A percentile compares a stretch with the other conserved stretches of the same genome.
Evolutionary conservation across 2,888 invertebrate genomes (phyloP).

Genomic region (Panzeria rudis): DNA sequence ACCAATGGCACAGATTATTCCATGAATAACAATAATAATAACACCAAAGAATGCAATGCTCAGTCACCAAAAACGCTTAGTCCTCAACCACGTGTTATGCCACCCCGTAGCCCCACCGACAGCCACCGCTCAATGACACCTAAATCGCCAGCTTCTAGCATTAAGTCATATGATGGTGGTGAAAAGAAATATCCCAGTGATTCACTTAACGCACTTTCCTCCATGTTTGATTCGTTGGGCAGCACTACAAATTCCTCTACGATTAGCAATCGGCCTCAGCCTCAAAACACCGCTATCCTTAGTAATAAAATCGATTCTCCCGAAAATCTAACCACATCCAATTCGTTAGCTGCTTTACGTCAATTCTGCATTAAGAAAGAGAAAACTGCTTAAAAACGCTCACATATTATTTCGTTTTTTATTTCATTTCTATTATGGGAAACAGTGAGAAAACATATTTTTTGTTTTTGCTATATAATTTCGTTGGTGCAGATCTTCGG

Average conservation of each 20-base stretch:
- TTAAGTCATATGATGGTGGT: slow-evolving; percentile 82
- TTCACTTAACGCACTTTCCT: slow-evolving; percentile 92
- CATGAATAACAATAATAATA: slow-evolving; percentile 80
- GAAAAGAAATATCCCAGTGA: slow-evolving; percentile 86
- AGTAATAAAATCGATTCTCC: slow-evolving; percentile 75
- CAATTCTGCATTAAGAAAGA: slow-evolving; percentile 98
- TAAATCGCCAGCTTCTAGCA: slow-evolving; percentile 86
- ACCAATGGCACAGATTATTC: slow-evolving; percentile 75
- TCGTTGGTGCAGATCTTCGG: slow-evolving; percentile 66
- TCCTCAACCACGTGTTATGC: slow-evolving; percentile 76
- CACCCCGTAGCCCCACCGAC: slow-evolving; percentile 87
- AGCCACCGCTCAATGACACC: slow-evolving; percentile 93
- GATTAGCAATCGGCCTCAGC: slow-evolving; percentile 81
- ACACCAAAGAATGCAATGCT: slow-evolving; percentile 76
- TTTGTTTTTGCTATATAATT: slow-evolving; percentile 77
- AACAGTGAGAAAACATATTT: slow-evolving; percentile 76
- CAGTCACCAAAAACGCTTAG: slow-evolving; percentile 79
- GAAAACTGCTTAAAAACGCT: slow-evolving; percentile 82
- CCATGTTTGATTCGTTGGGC: slow-evolving; percentile 94
- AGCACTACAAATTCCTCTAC: slow-evolving; percentile 75
- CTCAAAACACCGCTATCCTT: slow-evolving; percentile 76
- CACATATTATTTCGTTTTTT: slow-evolving; percentile 77
- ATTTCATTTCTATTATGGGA: slow-evolving; percentile 75
- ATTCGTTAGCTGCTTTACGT: slow-evolving; percentile 96
- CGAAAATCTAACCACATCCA: slow-evolving; percentile 85